Percentiles rank a stretch among this genome's conserved stretches.
These are phyloP conservation scores for Stomatorhinus ivindoensis DNA, from an alignment of 2,113 vertebrate species.

Conservation along the genomic window DNA sequence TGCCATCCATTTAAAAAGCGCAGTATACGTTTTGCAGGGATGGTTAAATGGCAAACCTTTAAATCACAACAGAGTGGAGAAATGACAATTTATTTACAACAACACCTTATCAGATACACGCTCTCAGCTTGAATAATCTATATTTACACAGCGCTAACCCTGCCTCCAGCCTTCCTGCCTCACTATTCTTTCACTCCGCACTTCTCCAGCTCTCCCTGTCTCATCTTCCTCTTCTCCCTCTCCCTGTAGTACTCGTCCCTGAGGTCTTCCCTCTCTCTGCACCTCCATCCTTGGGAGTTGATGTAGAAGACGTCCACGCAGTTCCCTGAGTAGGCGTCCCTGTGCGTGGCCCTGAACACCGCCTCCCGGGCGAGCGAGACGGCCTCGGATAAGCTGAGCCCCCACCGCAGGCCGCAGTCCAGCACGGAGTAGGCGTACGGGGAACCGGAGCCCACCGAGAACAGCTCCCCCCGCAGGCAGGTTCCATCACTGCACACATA, in stretches of 20 bases:
- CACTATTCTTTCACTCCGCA: not conserved
- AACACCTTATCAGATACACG: not conserved
- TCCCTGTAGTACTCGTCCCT: conserved; percentile 55
- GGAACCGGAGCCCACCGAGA: conserved; percentile 78
- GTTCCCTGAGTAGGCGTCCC: conserved; percentile 79
- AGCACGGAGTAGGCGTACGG: conserved; percentile 75
- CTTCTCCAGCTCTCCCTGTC: conserved; percentile 18
- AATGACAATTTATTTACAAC: not conserved
- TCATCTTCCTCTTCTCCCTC: conserved; percentile 22
- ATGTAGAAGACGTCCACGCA: conserved; percentile 72
- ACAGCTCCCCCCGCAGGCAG: conserved; percentile 56
- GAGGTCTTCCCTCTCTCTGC: conserved; percentile 37
- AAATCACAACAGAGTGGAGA: not conserved
- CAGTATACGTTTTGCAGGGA: not conserved
- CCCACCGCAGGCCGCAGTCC: conserved; percentile 61
- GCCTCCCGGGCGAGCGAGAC: conserved; percentile 63
- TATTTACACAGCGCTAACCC: not conserved
- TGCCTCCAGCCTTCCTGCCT: not conserved
- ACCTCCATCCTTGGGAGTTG: conserved; percentile 65
- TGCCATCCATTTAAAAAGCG: not conserved
- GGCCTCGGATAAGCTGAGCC: conserved; percentile 61
- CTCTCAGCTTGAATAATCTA: not conserved
- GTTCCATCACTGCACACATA: conserved; percentile 77
- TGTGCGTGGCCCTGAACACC: conserved; percentile 68
- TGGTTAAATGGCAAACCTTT: not conserved